A percentile compares a stretch with the other conserved stretches of the same genome.
These are phyloP conservation scores for Siderastrea radians DNA, from an alignment of 92 coral and sea anemone species.

Conservation along the genomic window DNA sequence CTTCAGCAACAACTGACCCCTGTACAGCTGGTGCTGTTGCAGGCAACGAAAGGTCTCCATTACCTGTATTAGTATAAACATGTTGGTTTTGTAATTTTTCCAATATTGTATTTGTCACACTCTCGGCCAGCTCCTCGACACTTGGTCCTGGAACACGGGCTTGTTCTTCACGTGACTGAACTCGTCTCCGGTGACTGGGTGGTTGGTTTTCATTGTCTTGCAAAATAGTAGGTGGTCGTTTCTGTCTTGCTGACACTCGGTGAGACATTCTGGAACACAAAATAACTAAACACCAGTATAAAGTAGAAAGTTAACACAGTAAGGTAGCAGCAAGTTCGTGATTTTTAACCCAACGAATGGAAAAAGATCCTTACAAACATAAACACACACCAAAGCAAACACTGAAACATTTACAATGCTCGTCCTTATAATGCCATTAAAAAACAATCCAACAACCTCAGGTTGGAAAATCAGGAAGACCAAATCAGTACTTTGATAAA, in stretches of 20 bases:
- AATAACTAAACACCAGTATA: not conserved
- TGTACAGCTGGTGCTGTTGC: slow-evolving; percentile 15
- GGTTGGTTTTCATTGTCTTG: not conserved
- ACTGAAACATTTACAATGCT: not conserved
- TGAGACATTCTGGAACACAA: not conserved
- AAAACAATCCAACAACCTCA: not conserved
- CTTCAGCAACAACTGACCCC: too few species aligned
- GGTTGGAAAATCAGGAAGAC: too few species aligned
- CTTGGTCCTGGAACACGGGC: not conserved
- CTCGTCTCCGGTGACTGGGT: not conserved
- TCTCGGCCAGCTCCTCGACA: too few species aligned
- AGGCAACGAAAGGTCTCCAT: not conserved
- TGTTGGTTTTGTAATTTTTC: not conserved
- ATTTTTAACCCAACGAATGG: not conserved
- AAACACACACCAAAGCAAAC: not conserved
- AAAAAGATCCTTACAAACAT: not conserved
- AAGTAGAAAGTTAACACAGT: not conserved
- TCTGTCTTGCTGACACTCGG: not conserved
- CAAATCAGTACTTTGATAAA: not conserved
- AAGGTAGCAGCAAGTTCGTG: not conserved
- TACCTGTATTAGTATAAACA: not conserved
- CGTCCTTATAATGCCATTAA: not conserved
- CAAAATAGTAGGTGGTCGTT: not conserved
- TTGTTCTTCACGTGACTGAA: not conserved
- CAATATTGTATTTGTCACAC: not conserved